Conservation (phyloP, 1,140 invertebrate genomes). For the Neodiprion lecontei region DNA sequence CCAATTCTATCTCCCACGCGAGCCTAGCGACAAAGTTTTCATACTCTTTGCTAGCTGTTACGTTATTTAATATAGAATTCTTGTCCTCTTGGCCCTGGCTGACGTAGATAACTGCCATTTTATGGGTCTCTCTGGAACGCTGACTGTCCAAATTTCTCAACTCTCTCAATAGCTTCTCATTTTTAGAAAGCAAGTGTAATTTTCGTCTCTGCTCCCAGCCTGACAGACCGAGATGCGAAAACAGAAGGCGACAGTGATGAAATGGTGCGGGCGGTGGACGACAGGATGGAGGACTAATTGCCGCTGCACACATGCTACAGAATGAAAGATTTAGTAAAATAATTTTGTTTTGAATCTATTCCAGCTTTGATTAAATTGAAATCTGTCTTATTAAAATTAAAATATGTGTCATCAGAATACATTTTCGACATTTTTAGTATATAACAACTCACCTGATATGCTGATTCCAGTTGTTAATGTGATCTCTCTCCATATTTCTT, state of each 20-base stretch:
- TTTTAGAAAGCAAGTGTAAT: conserved; percentile 88
- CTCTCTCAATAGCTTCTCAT: conserved; percentile 89
- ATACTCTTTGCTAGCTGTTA: conserved; percentile 85
- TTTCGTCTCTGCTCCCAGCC: conserved; percentile 87
- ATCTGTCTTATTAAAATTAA: conserved; percentile 3
- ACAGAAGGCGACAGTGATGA: conserved; percentile 85
- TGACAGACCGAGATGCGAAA: conserved; percentile 89
- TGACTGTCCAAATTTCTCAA: conserved; percentile 92
- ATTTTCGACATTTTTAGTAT: neutral
- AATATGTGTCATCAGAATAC: neutral
- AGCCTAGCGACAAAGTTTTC: conserved; percentile 94
- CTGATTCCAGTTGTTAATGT: conserved; percentile 63
- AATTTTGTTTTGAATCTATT: neutral
- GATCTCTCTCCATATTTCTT: conserved; percentile 78
- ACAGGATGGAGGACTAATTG: conserved; percentile 47
- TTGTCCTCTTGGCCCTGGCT: conserved; percentile 97
- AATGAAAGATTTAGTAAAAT: conserved; percentile 6
- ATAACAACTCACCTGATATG: conserved; percentile 45
- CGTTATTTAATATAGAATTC: conserved; percentile 81
- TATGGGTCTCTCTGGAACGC: conserved; percentile 94
- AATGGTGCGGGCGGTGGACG: conserved; percentile 68
- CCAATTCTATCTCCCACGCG: conserved; percentile 96
- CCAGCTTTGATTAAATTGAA: conserved; percentile 7
- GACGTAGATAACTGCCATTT: conserved; percentile 99
- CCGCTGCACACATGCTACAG: conserved; percentile 46